These are phyloP conservation scores for Ceratoteleas bidentatus DNA, from an alignment of 1,140 invertebrate species.

Conservation along the genomic window DNA sequence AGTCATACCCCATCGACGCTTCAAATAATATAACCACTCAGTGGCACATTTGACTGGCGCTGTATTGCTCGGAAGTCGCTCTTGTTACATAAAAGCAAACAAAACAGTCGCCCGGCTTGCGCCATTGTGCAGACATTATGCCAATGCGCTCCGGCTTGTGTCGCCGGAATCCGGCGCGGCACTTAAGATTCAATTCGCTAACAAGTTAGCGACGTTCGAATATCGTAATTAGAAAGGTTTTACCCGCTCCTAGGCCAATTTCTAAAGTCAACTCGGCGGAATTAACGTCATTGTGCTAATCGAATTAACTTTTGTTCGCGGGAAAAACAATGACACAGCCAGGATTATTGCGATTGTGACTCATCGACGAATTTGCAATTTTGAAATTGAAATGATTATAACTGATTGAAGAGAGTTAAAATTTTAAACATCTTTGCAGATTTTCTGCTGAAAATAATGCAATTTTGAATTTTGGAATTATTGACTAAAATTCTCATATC, in stretches of 20 bases:
- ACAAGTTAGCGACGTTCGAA: neutral
- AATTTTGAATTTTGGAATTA: too few relatives aligned
- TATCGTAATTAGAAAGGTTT: slow-evolving; percentile 3
- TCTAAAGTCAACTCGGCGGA: neutral
- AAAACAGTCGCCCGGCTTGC: slow-evolving; percentile 50
- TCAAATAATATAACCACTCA: slow-evolving; percentile 59
- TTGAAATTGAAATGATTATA: too few relatives aligned
- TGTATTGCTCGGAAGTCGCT: slow-evolving; percentile 41
- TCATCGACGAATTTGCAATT: too few relatives aligned
- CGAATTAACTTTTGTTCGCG: too few relatives aligned
- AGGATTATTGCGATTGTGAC: too few relatives aligned
- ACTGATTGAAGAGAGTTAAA: too few relatives aligned
- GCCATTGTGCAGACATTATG: slow-evolving; percentile 43
- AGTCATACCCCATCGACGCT: slow-evolving; percentile 49
- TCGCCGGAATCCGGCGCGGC: slow-evolving; percentile 13
- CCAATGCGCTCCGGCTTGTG: slow-evolving; percentile 19
- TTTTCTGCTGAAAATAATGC: too few relatives aligned
- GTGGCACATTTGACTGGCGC: slow-evolving; percentile 58
- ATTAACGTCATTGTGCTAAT: too few relatives aligned
- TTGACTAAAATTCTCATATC: too few relatives aligned
- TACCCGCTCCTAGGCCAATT: neutral
- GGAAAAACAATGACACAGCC: too few relatives aligned
- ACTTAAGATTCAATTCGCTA: slow-evolving; percentile 14
- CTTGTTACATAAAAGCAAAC: slow-evolving; percentile 64
- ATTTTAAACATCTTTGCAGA: too few relatives aligned